A percentile compares a stretch with the other conserved stretches of the same genome.
phyloP scores from a whole-genome alignment of 2,888 invertebrate species.

The Stegana nigrithorax region DNA sequence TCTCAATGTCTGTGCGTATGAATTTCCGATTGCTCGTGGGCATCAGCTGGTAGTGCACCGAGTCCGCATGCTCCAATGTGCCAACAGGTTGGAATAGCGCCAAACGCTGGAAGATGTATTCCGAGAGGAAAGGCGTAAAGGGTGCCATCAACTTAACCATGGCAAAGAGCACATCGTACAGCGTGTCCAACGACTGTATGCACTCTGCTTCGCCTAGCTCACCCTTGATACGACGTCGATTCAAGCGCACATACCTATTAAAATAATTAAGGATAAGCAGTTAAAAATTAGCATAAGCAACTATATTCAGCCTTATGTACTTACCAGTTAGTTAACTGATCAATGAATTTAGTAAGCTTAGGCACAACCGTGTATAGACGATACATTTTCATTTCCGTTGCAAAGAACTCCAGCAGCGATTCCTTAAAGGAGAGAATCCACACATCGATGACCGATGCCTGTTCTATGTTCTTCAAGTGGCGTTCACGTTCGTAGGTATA shows the following conservation, averaged over 20 bases:
- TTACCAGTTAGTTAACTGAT: constrained; percentile 95
- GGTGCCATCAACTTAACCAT: constrained; percentile 96
- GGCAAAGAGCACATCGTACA: constrained; percentile 87
- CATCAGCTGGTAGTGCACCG: constrained; percentile 93
- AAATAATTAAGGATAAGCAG: too few relatives aligned
- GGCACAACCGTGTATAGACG: constrained; percentile 96
- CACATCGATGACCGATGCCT: constrained; percentile 84
- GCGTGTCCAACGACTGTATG: constrained; percentile 84
- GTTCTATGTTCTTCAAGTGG: constrained; percentile 52
- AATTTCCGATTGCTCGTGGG: constrained; percentile 79
- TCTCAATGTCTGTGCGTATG: constrained; percentile 88
- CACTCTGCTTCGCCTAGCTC: constrained; percentile 86
- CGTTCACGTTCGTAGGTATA: constrained; percentile 73
- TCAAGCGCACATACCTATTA: constrained; percentile 88
- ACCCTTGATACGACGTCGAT: constrained; percentile 93
- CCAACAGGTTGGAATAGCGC: constrained; percentile 73
- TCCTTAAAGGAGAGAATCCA: constrained; percentile 99
- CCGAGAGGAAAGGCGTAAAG: constrained; percentile 96
- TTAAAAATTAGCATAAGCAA: background rate
- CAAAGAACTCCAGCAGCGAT: constrained; percentile 87
- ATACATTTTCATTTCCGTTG: constrained; percentile 94
- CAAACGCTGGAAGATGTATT: constrained; percentile 93
- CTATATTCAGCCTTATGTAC: background rate
- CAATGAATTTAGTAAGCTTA: constrained; percentile 92
- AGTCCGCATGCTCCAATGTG: constrained; percentile 71